Conservation (phyloP, 2,113 vertebrate genomes). For the Paramormyrops kingsleyae region DNA sequence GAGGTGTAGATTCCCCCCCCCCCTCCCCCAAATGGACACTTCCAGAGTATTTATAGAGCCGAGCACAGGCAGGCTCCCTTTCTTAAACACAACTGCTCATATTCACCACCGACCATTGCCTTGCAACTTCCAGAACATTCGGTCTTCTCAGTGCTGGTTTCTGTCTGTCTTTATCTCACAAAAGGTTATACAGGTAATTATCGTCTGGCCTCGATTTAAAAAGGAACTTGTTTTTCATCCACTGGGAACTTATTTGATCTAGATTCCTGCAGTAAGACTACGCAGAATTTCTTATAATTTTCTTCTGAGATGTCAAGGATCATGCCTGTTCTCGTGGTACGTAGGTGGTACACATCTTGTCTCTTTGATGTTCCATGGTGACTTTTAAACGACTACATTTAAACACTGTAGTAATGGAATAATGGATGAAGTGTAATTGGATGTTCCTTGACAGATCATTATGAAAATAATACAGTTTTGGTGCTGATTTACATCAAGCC, state of each 20-base stretch:
- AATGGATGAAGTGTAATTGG: not conserved
- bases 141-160: not conserved
- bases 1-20: conserved; percentile 35
- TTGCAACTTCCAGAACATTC: conserved; percentile 33
- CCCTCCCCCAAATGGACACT: conserved; percentile 55
- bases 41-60: conserved; percentile 62
- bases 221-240: not conserved
- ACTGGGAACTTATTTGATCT: not conserved
- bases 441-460: not conserved
- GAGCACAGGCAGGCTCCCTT: conserved; percentile 40
- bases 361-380: not conserved
- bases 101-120: conserved; percentile 26
- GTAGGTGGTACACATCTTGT: not conserved
- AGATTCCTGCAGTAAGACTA: not conserved
- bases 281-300: not conserved
- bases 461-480: not conserved
- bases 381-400: not conserved
- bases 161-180: conserved; percentile 9
- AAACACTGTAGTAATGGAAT: not conserved
- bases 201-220: not conserved
- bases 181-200: conserved; percentile 42
- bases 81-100: conserved; percentile 46
- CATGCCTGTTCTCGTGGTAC: not conserved
- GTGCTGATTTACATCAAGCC: not conserved
- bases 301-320: not conserved